Percentiles rank a stretch among this genome's conserved stretches.
Evolutionary conservation across 2,113 vertebrate species (phyloP).

Genomic region (Verasper variegatus): DNA sequence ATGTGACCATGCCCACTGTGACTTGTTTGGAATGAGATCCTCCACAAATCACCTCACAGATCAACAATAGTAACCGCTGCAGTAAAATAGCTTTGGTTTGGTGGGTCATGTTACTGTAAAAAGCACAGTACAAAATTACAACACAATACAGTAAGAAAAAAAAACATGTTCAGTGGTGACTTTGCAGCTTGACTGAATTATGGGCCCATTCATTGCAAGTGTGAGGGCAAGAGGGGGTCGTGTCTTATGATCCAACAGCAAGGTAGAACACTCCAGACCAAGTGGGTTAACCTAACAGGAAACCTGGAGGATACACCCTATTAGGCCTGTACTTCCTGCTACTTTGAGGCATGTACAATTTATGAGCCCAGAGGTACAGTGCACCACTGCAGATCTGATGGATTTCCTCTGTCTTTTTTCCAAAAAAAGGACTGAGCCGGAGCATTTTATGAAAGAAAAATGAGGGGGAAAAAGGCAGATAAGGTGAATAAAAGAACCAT

Average conservation of each 20-base stretch:
- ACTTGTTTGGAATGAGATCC: background rate
- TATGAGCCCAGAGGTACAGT: constrained; percentile 75
- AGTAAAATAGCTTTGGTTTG: background rate
- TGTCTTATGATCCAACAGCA: constrained; percentile 51
- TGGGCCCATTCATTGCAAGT: constrained; percentile 48
- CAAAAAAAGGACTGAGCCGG: constrained; percentile 72
- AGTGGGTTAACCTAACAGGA: constrained; percentile 78
- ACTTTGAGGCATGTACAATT: constrained; percentile 84
- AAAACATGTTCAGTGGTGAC: constrained; percentile 2
- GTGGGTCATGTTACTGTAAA: background rate
- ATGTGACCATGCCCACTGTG: background rate
- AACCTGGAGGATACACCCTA: constrained; percentile 84
- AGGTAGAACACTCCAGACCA: constrained; percentile 66
- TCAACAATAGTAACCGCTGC: constrained; percentile 1
- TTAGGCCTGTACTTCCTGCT: constrained; percentile 82
- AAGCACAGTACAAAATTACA: background rate
- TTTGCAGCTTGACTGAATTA: constrained; percentile 61
- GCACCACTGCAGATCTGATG: constrained; percentile 83
- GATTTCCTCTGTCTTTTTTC: constrained; percentile 82
- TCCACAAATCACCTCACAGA: background rate
- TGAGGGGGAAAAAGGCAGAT: constrained; percentile 62
- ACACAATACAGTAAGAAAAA: background rate
- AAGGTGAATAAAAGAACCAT: constrained; percentile 83
- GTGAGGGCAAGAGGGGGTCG: constrained; percentile 49
- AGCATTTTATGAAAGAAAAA: constrained; percentile 76